Evolutionary conservation across 2,888 invertebrate genomes (phyloP).

Genomic region (Platerodrilus igneus): DNA sequence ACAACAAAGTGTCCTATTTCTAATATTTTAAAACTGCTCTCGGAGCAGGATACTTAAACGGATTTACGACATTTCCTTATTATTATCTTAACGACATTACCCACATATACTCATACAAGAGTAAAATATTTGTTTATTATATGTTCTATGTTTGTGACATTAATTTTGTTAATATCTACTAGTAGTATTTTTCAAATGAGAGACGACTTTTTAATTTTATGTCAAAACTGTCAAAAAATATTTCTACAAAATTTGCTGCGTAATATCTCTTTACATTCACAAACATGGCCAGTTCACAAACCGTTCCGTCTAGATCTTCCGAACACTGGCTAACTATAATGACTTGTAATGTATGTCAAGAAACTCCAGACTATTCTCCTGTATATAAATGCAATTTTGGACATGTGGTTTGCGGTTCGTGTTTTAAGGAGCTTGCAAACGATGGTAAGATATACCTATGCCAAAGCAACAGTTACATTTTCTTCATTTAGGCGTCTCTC

Average conservation of each 20-base stretch:
- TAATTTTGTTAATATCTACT: no score
- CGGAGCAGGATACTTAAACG: no score
- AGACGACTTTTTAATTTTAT: no score
- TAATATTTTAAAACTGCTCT: no score
- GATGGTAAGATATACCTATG: constrained; percentile 29
- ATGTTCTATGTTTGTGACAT: no score
- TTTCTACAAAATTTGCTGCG: constrained; percentile 5
- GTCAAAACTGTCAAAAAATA: constrained; percentile 5
- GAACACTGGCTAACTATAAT: constrained; percentile 37
- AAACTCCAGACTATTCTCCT: constrained; percentile 38
- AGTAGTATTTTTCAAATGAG: no score
- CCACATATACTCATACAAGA: no score
- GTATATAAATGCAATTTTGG: constrained; percentile 39
- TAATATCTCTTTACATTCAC: no score
- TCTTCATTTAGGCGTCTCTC: constrained; percentile 21
- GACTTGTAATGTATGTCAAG: constrained; percentile 39
- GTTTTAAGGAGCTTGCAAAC: constrained; percentile 35
- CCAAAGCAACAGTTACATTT: not conserved
- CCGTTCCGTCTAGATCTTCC: constrained; percentile 1
- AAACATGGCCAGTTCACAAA: constrained; percentile 4
- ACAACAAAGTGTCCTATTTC: no score
- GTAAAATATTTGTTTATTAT: no score
- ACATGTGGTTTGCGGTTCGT: constrained; percentile 39
- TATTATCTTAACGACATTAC: no score
- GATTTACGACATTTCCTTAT: no score